phyloP scores from a whole-genome alignment of 2,888 invertebrate species.

The Cephus runcator region DNA sequence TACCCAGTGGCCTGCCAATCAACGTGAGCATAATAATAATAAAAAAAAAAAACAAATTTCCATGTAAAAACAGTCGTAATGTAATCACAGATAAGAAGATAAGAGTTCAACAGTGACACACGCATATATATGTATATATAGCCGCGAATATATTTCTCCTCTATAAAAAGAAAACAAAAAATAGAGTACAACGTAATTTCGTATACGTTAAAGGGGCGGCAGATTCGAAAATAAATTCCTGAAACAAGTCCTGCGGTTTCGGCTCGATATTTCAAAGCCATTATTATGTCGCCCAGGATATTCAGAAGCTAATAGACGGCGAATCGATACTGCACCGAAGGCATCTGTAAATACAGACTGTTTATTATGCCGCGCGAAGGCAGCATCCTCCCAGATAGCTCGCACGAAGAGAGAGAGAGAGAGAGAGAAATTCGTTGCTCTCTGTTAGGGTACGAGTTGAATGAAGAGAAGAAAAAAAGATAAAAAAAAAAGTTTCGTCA shows the following conservation, averaged over 20 bases:
- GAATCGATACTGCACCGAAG: slow-evolving; percentile 17
- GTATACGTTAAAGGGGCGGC: background rate
- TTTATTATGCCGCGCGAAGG: slow-evolving; percentile 25
- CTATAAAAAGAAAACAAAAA: background rate
- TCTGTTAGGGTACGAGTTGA: background rate
- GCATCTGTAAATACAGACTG: slow-evolving; percentile 29
- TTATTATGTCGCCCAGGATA: background rate
- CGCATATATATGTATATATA: background rate
- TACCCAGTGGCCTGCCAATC: too few relatives aligned
- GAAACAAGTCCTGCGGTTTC: background rate
- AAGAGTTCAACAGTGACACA: background rate
- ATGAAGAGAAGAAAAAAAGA: background rate
- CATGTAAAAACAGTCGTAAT: background rate
- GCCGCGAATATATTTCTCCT: background rate
- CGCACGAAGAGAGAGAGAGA: background rate
- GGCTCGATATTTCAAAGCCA: background rate
- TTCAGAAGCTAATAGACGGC: background rate
- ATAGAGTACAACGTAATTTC: background rate
- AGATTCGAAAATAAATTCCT: background rate
- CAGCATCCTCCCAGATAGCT: background rate
- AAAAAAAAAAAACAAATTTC: too few relatives aligned
- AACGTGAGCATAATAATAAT: background rate
- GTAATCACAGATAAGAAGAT: background rate
- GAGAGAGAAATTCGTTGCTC: background rate
- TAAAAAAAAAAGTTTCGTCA: background rate